A percentile compares a stretch with the other conserved stretches of the same genome.
These are phyloP conservation scores for Timema cristinae DNA, from an alignment of 2,888 invertebrate genomes.

Conservation along the genomic window DNA sequence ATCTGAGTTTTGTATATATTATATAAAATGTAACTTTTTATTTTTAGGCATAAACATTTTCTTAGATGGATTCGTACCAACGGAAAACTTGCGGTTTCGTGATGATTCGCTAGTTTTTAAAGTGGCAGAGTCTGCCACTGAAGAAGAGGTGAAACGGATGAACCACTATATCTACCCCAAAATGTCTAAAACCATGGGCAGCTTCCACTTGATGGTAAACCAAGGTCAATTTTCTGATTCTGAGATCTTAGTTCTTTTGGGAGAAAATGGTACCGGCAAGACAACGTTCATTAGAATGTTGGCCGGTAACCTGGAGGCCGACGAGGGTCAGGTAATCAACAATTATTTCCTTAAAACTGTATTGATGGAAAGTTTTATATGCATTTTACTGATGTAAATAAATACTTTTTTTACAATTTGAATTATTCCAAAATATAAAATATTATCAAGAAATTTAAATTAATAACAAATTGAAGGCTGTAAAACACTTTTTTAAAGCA, in stretches of 20 bases:
- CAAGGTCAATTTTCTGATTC: constrained; percentile 98
- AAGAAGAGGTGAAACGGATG: constrained; percentile 96
- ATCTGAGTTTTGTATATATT: too few species aligned
- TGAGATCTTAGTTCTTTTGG: constrained; percentile 93
- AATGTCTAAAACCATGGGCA: constrained; percentile 82
- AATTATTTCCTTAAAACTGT: neutral
- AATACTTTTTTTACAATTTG: too few species aligned
- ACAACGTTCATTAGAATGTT: constrained; percentile 98
- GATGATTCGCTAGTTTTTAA: constrained; percentile 97
- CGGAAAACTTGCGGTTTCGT: constrained; percentile 97
- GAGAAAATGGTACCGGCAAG: constrained; percentile 98
- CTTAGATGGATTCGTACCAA: constrained; percentile 98
- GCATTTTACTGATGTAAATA: too few species aligned
- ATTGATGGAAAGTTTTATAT: too few species aligned
- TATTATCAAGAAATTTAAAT: too few species aligned
- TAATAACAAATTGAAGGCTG: too few species aligned
- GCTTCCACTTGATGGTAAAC: constrained; percentile 73
- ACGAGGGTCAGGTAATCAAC: constrained; percentile 63
- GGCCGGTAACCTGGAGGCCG: constrained; percentile 91
- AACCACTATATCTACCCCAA: constrained; percentile 93
- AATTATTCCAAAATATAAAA: too few species aligned
- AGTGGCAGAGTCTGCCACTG: constrained; percentile 95
- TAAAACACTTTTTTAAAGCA: too few species aligned
- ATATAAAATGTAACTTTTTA: too few species aligned
- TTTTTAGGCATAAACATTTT: constrained; percentile 90